phyloP scores from a whole-genome alignment of 2,113 vertebrate genomes.

The Callaeas wilsoni region DNA sequence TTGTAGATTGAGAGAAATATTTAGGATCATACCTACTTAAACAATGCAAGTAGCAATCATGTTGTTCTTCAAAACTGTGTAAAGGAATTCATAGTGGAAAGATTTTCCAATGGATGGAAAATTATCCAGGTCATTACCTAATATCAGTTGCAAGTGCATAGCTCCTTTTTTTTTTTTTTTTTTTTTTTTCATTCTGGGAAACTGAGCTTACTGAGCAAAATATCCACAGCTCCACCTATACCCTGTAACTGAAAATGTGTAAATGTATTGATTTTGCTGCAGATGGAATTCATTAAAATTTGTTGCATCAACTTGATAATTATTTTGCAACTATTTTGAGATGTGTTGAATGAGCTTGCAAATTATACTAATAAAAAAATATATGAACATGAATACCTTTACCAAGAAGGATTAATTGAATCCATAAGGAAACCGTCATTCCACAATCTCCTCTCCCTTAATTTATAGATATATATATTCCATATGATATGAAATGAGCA shows the following conservation, averaged over 20 bases:
- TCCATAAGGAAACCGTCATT: background rate
- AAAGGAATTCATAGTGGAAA: background rate
- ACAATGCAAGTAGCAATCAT: rapidly evolving
- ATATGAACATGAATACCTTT: background rate
- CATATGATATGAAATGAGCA: background rate
- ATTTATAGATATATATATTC: background rate
- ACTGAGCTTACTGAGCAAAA: background rate
- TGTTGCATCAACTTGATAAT: background rate
- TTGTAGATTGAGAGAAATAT: background rate
- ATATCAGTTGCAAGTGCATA: background rate
- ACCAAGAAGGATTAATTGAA: background rate
- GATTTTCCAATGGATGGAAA: background rate
- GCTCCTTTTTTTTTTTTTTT: no score
- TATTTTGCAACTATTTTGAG: background rate
- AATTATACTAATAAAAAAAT: background rate
- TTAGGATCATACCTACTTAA: background rate
- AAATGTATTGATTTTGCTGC: background rate
- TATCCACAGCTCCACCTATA: background rate
- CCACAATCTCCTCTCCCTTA: background rate
- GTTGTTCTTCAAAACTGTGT: background rate
- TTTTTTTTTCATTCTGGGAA: background rate
- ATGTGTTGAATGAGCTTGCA: background rate
- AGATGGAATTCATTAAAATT: background rate
- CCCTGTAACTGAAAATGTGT: background rate
- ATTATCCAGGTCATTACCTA: background rate